Evolutionary conservation across 2,797 vertebrate species (phyloP).

Genomic region (Xenentodon cancila): DNA sequence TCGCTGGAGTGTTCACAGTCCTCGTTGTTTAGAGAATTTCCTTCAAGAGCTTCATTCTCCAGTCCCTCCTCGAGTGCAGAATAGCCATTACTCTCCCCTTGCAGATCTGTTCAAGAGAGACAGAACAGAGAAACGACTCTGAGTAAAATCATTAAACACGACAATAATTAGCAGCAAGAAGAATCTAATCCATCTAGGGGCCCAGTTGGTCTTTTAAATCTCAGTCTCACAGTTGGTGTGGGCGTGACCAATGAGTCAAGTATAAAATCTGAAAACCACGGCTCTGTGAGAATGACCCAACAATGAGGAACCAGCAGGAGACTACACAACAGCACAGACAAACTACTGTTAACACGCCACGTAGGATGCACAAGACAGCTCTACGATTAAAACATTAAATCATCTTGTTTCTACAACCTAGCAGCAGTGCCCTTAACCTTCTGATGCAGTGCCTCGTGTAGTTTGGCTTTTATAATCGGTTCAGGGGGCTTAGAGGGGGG

Average conservation of each 20-base stretch:
- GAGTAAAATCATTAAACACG: slow-evolving; percentile 15
- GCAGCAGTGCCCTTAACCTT: slow-evolving; percentile 26
- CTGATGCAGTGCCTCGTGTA: slow-evolving; percentile 12
- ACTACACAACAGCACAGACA: slow-evolving; percentile 47
- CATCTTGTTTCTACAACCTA: slow-evolving; percentile 81
- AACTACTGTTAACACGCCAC: slow-evolving; percentile 59
- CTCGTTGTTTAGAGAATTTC: slow-evolving; percentile 39
- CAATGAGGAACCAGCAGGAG: slow-evolving; percentile 49
- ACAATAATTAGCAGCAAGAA: background rate
- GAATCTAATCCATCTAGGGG: background rate
- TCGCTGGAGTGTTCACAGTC: slow-evolving; percentile 94
- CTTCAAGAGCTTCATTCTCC: slow-evolving; percentile 44
- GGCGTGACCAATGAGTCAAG: slow-evolving; percentile 16
- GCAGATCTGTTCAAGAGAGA: slow-evolving; percentile 69
- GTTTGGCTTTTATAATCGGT: slow-evolving; percentile 25
- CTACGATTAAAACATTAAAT: slow-evolving; percentile 48
- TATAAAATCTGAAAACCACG: slow-evolving; percentile 22
- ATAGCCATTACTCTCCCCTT: slow-evolving; percentile 75
- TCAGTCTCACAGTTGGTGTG: slow-evolving; percentile 25
- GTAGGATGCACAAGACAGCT: slow-evolving; percentile 51
- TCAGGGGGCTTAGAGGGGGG: slow-evolving; percentile 31
- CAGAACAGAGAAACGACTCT: slow-evolving; percentile 32
- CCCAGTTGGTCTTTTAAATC: slow-evolving; percentile 13
- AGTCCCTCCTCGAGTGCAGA: slow-evolving; percentile 61
- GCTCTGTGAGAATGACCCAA: slow-evolving; percentile 26